Evolutionary conservation across 2,888 invertebrate genomes (phyloP), one percentile per base, ranked within the genome.

Genomic region (Exocentrus adspersus): DNA sequence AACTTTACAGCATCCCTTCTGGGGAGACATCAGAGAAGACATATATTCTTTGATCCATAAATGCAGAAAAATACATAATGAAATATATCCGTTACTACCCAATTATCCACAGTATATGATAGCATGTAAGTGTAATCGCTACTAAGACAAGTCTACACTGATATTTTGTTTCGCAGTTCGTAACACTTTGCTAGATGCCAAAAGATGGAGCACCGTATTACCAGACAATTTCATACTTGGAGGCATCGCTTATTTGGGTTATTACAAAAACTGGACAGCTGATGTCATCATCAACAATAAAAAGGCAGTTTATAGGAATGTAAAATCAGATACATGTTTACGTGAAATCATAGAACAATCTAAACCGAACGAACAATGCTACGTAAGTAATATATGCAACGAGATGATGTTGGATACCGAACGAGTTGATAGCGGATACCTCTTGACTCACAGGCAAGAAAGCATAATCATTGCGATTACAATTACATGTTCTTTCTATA

Each of bases 381-480:
- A 61, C 24, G 41, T 75, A 1, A 74, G 75, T 51, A 2, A 41
- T 5, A 61, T 67, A 19, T 73, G 67, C 54, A 10, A 57, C 7
- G 69, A 72, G 57, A 71, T 70, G 69, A 73, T 79, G 68, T 70
- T 75, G 67, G 69, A 77, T 43, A 62, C 30, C 5, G 50, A 67
- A 19, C 63, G 78, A 62, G 59, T 69, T 10, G 78, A 79, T 65
- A 67, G 60, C 10, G 75, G 75, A 57, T 79, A 79, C 66, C 62
- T 78, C 16, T 61, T 78, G 54, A 75, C 78, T 5, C 78, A 79
- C 60, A 73, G 78, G 75, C 76, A 69, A 54, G 28, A 7, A 5
- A 6, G 12, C n/a, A 28, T 16, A 12, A 4, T 14, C n/a, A n/a
- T n/a, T n/a, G n/a, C n/a, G n/a, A n/a, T n/a, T n/a, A n/a, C n/a